Base-by-base conservation (phyloP, 2,113 vertebrate species). In the Passer domesticus region DNA sequence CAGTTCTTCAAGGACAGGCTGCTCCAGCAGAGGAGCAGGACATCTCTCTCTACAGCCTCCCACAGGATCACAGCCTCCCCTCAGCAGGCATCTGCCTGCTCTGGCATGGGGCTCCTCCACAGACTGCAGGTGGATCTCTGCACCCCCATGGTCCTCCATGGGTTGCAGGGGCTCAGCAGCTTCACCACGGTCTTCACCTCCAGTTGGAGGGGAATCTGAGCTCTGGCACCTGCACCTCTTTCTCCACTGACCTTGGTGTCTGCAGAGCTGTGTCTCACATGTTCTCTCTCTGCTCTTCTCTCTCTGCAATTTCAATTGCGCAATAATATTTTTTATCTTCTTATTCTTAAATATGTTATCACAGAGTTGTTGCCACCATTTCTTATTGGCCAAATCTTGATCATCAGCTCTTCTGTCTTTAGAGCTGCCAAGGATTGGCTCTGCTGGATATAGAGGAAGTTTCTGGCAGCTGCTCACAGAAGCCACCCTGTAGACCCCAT, bases 71-170 rank as follows among this genome's bases (percentile, higher is more conserved):
- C 16, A 35, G 31, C 20, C 52, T 43, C 24, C 52, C 20, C 20
- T 49, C 41, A 25, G 27, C 16, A 35, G 43, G 5, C 13, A 49
- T 35, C 21, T 2, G 2, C 24, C n/a, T 17, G 7, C 52, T 50
- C 16, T 16, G 9, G 25, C 35, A 14, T 21, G 21, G 35, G 24
- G 44, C 11, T 35, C 13, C 1, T 50, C 16, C 52, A 43, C 21
- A 25, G 50, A 3, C 35, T 67, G 30, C 13, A 43, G 31, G 6
- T 56, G 62, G 31, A 67, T 35, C 4, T 58, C 44, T 67, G 24
- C 10, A 25, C 6, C 12, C 7, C 18, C 0, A 0, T 41, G 60
- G 24, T 11, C 3, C 24, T 43, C 70, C 20, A 25, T 11, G 43
- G 24, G 30, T 13, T 67, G 20, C 30, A 41, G 43, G 28, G 10